Percentiles rank a stretch among this genome's conserved stretches.
Conservation (phyloP, 2,888 invertebrate species). For the Lasioglossum lativentre region DNA sequence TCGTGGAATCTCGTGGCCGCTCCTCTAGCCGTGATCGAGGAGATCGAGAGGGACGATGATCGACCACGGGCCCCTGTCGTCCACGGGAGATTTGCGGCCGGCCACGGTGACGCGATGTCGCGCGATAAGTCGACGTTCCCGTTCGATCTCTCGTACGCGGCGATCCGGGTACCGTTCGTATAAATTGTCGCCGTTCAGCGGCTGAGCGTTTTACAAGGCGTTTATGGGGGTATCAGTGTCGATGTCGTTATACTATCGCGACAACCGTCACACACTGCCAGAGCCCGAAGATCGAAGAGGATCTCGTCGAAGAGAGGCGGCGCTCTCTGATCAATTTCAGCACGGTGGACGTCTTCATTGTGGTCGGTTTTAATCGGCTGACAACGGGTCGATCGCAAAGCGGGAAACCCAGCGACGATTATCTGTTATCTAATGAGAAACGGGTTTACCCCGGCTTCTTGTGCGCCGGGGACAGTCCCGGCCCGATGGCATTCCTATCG, state of each 20-base stretch:
- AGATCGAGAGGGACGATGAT: conserved; percentile 8
- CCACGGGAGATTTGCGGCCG: conserved; percentile 12
- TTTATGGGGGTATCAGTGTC: conserved; percentile 32
- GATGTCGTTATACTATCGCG: conserved; percentile 24
- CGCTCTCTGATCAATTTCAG: not conserved
- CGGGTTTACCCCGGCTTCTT: conserved; percentile 40
- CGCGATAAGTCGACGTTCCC: conserved; percentile 21
- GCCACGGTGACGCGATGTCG: conserved; percentile 16
- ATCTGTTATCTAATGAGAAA: conserved; percentile 48
- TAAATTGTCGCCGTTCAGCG: conserved; percentile 30
- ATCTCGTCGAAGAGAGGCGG: not conserved
- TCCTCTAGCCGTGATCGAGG: conserved; percentile 20
- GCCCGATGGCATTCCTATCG: conserved; percentile 38
- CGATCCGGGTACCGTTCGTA: conserved; percentile 8
- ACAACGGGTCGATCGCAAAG: conserved; percentile 15
- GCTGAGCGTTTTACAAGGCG: conserved; percentile 39
- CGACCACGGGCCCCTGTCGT: not conserved
- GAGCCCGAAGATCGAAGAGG: not conserved
- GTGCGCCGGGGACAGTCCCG: conserved; percentile 18
- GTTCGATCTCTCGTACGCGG: conserved; percentile 22
- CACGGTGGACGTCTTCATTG: conserved; percentile 35
- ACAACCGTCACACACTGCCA: not conserved
- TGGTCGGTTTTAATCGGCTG: conserved; percentile 17
- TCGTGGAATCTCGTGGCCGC: conserved; percentile 20
- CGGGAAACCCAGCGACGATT: conserved; percentile 34